These are phyloP conservation scores for Plusia festucae DNA, from an alignment of 2,888 invertebrate genomes.

Conservation along the genomic window DNA sequence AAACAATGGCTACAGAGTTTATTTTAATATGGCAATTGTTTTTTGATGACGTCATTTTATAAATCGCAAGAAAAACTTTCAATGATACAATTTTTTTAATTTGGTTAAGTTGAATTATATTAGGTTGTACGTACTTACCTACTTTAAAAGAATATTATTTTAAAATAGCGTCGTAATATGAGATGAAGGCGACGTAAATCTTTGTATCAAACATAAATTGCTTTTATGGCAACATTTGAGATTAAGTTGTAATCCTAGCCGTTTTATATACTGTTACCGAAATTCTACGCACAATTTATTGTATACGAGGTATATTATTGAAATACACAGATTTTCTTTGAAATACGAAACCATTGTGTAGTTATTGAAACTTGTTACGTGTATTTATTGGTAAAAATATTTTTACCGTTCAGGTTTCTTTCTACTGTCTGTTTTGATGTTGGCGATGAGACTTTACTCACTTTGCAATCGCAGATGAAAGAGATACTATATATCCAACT, in stretches of 20 bases:
- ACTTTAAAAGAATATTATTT: too few species aligned
- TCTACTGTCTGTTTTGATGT: constrained; percentile 9
- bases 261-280: constrained; percentile 34
- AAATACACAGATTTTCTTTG: background rate
- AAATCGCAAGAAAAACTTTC: too few species aligned
- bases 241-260: constrained; percentile 43
- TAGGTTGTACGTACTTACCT: too few species aligned
- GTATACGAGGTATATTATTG: background rate
- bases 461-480: too few species aligned
- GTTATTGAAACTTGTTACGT: constrained; percentile 21
- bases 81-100: too few species aligned
- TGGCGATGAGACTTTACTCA: background rate
- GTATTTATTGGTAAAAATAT: constrained; percentile 7
- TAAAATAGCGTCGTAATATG: background rate
- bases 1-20: background rate
- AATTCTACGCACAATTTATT: background rate
- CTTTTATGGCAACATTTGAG: constrained; percentile 34
- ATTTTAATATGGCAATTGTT: background rate
- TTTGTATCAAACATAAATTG: constrained; percentile 42
- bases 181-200: constrained; percentile 5
- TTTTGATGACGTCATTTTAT: background rate
- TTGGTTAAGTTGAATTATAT: too few species aligned
- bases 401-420: constrained; percentile 15
- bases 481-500: too few species aligned
- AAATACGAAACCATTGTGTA: constrained; percentile 9